phyloP scores from a whole-genome alignment of 2,797 vertebrate genomes.

The Anniella stebbinsi region DNA sequence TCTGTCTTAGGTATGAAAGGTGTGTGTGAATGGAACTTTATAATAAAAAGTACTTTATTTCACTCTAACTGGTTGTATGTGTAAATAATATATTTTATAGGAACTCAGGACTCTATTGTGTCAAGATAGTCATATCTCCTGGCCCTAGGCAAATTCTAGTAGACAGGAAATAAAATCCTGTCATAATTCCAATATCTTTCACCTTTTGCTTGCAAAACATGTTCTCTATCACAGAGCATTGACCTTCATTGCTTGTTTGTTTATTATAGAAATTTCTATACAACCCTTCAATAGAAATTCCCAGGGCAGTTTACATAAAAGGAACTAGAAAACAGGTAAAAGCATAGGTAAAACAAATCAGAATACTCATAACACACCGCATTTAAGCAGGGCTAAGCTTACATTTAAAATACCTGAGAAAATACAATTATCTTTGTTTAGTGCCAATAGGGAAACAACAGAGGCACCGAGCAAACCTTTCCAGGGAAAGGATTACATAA shows the following conservation, averaged over 20 bases:
- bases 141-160: no score
- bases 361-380: not conserved
- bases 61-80: no score
- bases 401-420: not conserved
- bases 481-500: not conserved
- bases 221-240: not conserved
- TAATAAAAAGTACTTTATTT: no score
- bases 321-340: not conserved
- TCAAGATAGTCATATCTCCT: no score
- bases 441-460: not conserved
- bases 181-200: no score
- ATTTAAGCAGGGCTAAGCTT: not conserved
- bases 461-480: not conserved
- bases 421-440: not conserved
- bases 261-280: not conserved
- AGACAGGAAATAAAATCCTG: no score
- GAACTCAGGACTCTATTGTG: no score
- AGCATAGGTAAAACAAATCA: not conserved
- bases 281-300: not conserved
- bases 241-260: not conserved
- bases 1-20: no score
- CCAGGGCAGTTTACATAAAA: not conserved
- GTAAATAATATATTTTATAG: no score
- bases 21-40: no score
- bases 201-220: not conserved